Base-by-base conservation (phyloP, 2,113 vertebrate species). In the Rhinoderma darwinii region DNA sequence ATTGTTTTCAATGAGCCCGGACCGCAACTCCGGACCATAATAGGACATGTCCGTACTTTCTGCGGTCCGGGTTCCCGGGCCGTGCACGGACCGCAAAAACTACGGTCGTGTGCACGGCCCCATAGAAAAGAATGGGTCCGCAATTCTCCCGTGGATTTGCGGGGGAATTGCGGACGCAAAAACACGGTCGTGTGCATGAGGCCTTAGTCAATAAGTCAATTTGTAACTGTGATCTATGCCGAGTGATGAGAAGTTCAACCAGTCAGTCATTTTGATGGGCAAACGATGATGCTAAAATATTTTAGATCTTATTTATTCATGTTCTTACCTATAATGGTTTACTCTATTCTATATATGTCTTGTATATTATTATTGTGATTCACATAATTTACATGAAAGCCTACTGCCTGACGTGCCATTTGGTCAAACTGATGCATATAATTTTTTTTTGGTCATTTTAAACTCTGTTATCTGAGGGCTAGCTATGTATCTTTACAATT, bases 231-330 rank as follows among this genome's bases (percentile, higher is more conserved):
- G 4, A 61, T 37, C 10, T 39, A 27, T 17, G 51, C 3, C 5
- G 11, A 37, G 25, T 50, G 50, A 59, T 79, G 22, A 37, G 50
- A 2, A 37, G 4, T 25, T n/a, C n/a, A n/a, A n/a, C n/a, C n/a
- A 20, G 35, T 79, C 77, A 39, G 32, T 79, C 77, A 79, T 56
- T 54, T 35, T 39, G 77, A 80, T 41, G n/a, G 77, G 25, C 12
- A 17, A 51, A 15, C 11, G 18, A 37, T 74, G 1, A 25, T 39
- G 20, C 8, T 18, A 25, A 37, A 76, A 76, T 50, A 17, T 15
- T 76, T 76, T 76, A 74, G 41, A 66, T 47, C 14, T 12, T 47
- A 56, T 1, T 72, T 4, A 18, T 72, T 1, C 18, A 72, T 72
- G 39, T 72, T 25, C 68, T 30, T n/a, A 11, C 39, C 72, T 39